phyloP scores from a whole-genome alignment of 2,113 vertebrate species.

The Pristiophorus japonicus region DNA sequence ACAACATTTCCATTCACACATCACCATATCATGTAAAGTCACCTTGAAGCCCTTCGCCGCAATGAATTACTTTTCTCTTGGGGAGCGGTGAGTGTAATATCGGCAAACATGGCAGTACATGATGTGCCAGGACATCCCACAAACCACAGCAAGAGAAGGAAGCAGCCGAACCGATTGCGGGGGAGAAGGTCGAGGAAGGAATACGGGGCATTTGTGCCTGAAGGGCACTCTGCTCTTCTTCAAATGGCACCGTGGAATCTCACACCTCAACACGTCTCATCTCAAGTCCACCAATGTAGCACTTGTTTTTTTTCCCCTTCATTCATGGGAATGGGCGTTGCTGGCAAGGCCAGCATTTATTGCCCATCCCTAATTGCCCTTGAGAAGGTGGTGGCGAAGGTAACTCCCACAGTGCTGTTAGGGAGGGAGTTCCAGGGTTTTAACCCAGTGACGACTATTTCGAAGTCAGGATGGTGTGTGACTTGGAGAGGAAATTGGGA shows the following conservation, averaged over 20 bases:
- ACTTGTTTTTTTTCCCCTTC: too few species aligned
- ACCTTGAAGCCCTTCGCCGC: background rate
- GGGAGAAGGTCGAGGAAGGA: background rate
- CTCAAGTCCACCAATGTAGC: background rate
- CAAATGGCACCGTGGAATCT: background rate
- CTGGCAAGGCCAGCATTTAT: too few species aligned
- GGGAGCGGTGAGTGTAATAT: background rate
- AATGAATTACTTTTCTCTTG: background rate
- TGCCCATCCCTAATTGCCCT: too few species aligned
- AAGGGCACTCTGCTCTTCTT: background rate
- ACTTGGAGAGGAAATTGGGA: too few species aligned
- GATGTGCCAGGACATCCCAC: background rate
- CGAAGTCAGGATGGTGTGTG: too few species aligned
- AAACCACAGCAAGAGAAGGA: background rate
- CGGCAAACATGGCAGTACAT: background rate
- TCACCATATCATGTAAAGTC: background rate
- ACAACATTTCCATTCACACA: background rate
- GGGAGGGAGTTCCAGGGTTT: too few species aligned
- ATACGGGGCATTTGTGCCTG: too few species aligned
- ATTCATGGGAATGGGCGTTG: too few species aligned
- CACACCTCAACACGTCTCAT: background rate
- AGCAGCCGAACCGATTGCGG: background rate
- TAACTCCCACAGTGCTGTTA: too few species aligned
- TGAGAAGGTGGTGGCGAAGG: too few species aligned
- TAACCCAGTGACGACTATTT: too few species aligned